A percentile compares a stretch with the other conserved stretches of the same genome.
These are phyloP conservation scores for Megalopta genalis DNA, from an alignment of 1,140 invertebrate genomes.

Conservation along the genomic window DNA sequence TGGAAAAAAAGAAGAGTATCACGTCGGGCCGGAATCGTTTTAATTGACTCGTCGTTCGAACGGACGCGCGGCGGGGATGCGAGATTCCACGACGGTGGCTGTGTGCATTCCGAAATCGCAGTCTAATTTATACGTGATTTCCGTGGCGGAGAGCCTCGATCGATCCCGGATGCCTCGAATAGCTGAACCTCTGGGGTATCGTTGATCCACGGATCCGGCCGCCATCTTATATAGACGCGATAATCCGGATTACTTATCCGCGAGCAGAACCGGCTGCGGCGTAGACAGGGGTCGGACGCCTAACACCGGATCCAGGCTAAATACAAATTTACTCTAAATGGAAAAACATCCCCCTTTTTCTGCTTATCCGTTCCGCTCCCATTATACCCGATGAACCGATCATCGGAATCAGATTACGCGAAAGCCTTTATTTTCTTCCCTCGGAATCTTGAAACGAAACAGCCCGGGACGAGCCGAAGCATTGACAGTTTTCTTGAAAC, in stretches of 20 bases:
- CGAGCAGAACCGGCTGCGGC: background rate
- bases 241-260: conserved; percentile 6
- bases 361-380: background rate
- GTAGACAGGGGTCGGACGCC: background rate
- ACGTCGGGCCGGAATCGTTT: background rate
- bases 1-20: background rate
- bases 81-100: background rate
- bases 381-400: background rate
- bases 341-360: conserved; percentile 1
- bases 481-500: too few relatives aligned
- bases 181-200: background rate
- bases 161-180: background rate
- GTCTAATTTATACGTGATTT: conserved; percentile 4
- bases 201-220: conserved; percentile 1
- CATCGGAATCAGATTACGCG: too few relatives aligned
- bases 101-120: conserved; percentile 2
- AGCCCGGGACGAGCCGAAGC: too few relatives aligned
- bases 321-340: background rate
- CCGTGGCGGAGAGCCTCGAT: background rate
- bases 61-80: background rate
- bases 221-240: conserved; percentile 1
- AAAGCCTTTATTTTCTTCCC: too few relatives aligned
- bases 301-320: background rate
- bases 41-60: background rate
- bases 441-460: too few relatives aligned